Evolutionary conservation across 2,113 vertebrate species (phyloP), one percentile per base, ranked within the genome.

Genomic region (Pachyramphus minor): DNA sequence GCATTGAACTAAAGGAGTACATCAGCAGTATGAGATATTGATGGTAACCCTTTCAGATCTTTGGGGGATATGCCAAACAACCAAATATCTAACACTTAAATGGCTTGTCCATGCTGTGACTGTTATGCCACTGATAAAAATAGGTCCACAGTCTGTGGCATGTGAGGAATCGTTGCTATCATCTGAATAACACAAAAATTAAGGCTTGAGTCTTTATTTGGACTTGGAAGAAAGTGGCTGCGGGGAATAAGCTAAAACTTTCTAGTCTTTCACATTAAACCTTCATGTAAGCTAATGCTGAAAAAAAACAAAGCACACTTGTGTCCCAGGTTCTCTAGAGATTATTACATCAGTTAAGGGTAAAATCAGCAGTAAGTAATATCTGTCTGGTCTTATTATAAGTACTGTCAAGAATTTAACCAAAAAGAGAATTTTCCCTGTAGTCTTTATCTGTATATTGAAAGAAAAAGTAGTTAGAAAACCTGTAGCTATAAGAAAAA

Each of bases 101-200:
- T 50, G 42, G 42, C 39, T 39, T 55, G 28, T 53, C 69, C 71
- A 9, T 91, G 76, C 71, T 75, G 67, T 75, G 86, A 30, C 63
- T 74, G 45, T 87, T 92, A 83, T 11, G 53, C 50, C 69, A 44
- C 68, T 66, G 83, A 69, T 68, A 97, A 96, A 96, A 95, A 94
- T 84, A 93, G 73, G 53, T 89, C 44, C 64, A 50, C 4, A 27
- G 74, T 66, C 60, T 92, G 45, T 66, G 83, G 84, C 92, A 92
- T 87, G 68, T 82, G 62, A 87, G 58, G 80, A 92, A 95, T 94
- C 10, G 0, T 78, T 84, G 76, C 83, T 89, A 41, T 95, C 55
- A 95, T 91, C 72, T 88, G 68, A 60, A 71, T 77, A 94, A 50
- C 39, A 39, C 18, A 84, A 75, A 96, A 96, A 93, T 90, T 88